These are phyloP conservation scores for Noctua comes DNA, from an alignment of 2,888 invertebrate genomes.

Conservation along the genomic window DNA sequence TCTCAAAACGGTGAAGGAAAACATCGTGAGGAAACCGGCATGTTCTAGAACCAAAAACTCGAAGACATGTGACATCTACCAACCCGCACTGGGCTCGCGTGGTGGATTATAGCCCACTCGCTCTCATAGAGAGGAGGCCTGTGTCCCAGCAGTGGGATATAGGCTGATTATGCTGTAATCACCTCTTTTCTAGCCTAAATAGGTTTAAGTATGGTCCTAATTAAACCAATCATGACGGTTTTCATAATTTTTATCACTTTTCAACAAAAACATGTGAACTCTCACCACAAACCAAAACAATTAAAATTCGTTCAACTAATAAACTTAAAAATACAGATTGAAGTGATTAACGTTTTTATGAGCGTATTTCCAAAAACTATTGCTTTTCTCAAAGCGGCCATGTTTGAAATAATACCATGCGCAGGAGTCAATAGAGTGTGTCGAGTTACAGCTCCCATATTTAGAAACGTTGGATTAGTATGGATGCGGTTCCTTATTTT, in stretches of 20 bases:
- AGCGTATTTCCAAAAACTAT: slow-evolving; percentile 55
- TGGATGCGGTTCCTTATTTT: slow-evolving; percentile 51
- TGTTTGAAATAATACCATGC: slow-evolving; percentile 62
- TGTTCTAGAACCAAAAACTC: too few species aligned
- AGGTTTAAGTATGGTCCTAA: background rate
- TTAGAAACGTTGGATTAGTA: slow-evolving; percentile 41
- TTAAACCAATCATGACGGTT: background rate
- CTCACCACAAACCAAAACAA: slow-evolving; percentile 30
- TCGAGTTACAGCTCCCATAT: slow-evolving; percentile 66
- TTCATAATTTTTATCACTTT: slow-evolving; percentile 9
- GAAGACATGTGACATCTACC: too few species aligned
- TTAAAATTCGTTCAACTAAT: slow-evolving; percentile 54
- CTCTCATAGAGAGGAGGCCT: too few species aligned
- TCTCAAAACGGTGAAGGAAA: too few species aligned
- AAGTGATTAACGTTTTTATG: slow-evolving; percentile 59
- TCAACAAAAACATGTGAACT: slow-evolving; percentile 10
- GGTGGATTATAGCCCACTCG: too few species aligned
- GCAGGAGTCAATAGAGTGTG: slow-evolving; percentile 64
- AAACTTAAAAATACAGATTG: slow-evolving; percentile 52
- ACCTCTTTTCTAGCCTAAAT: background rate
- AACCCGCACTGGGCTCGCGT: too few species aligned
- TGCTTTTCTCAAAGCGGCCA: slow-evolving; percentile 50
- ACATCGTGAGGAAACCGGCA: too few species aligned
- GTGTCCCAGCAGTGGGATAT: too few species aligned
- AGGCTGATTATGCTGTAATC: too few species aligned